A percentile compares a stretch with the other conserved stretches of the same genome.
These are phyloP conservation scores for Diplazon laetatorius DNA, from an alignment of 2,888 invertebrate genomes.

Conservation along the genomic window DNA sequence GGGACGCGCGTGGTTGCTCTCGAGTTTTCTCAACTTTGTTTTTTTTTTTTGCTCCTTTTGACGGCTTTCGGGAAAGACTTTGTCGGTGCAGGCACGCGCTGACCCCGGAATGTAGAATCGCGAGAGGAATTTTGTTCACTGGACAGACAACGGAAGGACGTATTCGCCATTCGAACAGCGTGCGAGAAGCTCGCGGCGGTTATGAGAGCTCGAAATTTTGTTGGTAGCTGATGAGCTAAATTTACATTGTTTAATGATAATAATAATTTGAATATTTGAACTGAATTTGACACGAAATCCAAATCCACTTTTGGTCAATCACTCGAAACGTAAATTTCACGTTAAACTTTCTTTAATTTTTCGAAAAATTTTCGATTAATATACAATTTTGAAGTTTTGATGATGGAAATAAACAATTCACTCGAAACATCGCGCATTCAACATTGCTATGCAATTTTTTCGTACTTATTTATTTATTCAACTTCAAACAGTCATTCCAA, in stretches of 20 bases:
- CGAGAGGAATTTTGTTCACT: conserved; percentile 45
- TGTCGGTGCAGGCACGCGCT: conserved; percentile 17
- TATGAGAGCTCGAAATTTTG: conserved; percentile 21
- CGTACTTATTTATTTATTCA: no score
- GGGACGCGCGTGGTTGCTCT: background rate
- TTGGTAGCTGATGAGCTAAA: no score
- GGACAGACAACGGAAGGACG: conserved; percentile 3
- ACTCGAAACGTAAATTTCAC: background rate
- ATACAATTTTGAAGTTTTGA: no score
- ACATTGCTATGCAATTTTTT: no score
- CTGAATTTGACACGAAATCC: no score
- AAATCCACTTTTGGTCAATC: no score
- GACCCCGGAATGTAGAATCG: conserved; percentile 17
- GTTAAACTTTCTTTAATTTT: background rate
- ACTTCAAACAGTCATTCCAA: no score
- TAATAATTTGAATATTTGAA: no score
- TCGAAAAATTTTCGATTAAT: no score
- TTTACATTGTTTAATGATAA: no score
- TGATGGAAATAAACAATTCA: no score
- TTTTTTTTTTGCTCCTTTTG: background rate
- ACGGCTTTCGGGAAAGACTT: background rate
- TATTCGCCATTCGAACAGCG: conserved; percentile 4
- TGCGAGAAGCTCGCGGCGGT: conserved; percentile 7
- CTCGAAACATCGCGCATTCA: no score
- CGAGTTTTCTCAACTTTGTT: background rate